Evolutionary conservation across 2,888 invertebrate genomes (phyloP).

Genomic region (Ditylenchus weischeri): DNA sequence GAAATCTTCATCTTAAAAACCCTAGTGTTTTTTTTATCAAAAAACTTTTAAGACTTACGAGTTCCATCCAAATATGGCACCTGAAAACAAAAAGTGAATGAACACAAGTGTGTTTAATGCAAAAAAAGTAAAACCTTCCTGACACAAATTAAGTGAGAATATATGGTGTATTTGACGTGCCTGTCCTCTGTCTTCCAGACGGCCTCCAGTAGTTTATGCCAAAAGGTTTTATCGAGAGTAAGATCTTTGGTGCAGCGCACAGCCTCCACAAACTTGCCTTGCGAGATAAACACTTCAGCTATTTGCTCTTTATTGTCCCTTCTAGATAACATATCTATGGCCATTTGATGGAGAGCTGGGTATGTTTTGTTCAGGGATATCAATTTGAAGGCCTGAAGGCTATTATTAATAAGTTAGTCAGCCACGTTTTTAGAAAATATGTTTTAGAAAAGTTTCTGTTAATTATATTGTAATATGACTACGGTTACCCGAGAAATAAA

Average conservation of each 20-base stretch:
- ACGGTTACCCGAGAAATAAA: not conserved
- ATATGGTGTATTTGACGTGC: conserved; percentile 37
- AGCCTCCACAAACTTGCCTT: conserved; percentile 30
- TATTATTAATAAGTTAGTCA: not conserved
- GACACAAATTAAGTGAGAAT: conserved; percentile 15
- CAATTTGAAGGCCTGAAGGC: conserved; percentile 31
- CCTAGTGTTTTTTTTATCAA: conserved; percentile 3
- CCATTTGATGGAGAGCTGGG: conserved; percentile 29
- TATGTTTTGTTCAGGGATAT: conserved; percentile 24
- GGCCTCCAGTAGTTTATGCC: conserved; percentile 27
- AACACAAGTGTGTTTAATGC: too few relatives aligned
- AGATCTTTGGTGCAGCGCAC: conserved; percentile 12
- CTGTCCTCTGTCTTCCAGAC: conserved; percentile 31
- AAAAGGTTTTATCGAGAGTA: conserved; percentile 21
- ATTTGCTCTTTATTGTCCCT: conserved; percentile 33
- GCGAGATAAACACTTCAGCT: conserved; percentile 25
- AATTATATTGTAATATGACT: too few relatives aligned
- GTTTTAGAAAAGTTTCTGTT: too few relatives aligned
- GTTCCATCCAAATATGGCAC: conserved; percentile 17
- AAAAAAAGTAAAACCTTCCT: conserved; percentile 13
- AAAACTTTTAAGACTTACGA: conserved; percentile 11
- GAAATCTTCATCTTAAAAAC: conserved; percentile 28
- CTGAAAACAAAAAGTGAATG: too few relatives aligned
- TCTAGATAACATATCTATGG: conserved; percentile 34
- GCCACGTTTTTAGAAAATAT: too few relatives aligned